These are phyloP conservation scores for Delphinapterus leucas DNA, from an alignment of 2,113 vertebrate genomes.

Conservation along the genomic window DNA sequence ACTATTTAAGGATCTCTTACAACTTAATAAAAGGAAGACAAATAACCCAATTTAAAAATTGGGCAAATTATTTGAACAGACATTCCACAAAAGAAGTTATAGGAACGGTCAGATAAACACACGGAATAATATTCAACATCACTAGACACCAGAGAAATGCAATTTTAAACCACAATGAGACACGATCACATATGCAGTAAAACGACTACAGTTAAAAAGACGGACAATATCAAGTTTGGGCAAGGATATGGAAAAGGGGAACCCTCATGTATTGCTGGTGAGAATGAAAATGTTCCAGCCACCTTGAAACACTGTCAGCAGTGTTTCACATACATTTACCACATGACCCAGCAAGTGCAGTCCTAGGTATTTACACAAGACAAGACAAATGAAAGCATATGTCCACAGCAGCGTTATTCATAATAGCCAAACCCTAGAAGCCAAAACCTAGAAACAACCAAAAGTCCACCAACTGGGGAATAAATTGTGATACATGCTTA, in stretches of 20 bases:
- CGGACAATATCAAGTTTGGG: not conserved
- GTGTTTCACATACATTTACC: not conserved
- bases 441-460: not conserved
- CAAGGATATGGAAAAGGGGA: not conserved
- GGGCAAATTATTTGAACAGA: not conserved
- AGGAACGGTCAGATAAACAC: not conserved
- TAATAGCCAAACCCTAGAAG: not conserved
- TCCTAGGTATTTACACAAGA: not conserved
- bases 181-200: not conserved
- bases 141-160: not conserved
- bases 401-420: not conserved
- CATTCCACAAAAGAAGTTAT: not conserved
- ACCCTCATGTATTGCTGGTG: not conserved
- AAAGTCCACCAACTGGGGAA: not conserved
- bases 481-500: not conserved
- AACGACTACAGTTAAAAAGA: not conserved
- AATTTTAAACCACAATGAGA: not conserved
- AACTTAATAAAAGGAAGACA: not conserved
- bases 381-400: not conserved
- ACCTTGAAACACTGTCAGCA: not conserved
- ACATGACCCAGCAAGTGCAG: not conserved
- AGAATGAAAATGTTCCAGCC: not conserved
- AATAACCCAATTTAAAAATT: not conserved
- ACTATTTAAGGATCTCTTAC: not conserved
- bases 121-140: not conserved